Base-by-base conservation (phyloP, 2,113 vertebrate genomes). In the Cinclus cinclus region DNA sequence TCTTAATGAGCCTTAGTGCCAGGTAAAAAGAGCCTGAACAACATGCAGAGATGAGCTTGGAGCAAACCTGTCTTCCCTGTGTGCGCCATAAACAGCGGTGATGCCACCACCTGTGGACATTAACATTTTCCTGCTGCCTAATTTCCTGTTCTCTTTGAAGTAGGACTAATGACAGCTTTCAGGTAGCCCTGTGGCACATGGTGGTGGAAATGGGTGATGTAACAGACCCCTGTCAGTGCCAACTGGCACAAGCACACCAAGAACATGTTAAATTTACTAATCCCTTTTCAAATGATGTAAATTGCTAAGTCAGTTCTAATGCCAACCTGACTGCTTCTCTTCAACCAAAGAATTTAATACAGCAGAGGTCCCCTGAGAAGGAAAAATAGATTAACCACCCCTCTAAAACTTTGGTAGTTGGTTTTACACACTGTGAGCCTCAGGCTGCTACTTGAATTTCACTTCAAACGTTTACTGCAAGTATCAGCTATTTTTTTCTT, bases 361-460 rank as follows among this genome's bases (percentile, higher is more conserved):
- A 96, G 47, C 83, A 94, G 44, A 93, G 67, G 50, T 96, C 95
- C 92, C 92, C 68, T 15, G 82, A 96, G 94, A 93, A 87, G 80
- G 53, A 62, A 90, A 96, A 96, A 92, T 59, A 92, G 59, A 88
- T 92, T 96, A 91, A 75, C 11, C 76, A 70, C 12, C 63, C 46
- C 52, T 49, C 68, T 35, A 93, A 95, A 95, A 88, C 87, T 95
- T 95, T 89, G 93, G 84, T 87, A 90, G 84, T 67, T 92, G 82
- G 24, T 90, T 97, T 97, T 97, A 83, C 89, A 95, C 91, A 97
- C 91, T 92, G 89, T 81, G 84, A 96, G 96, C 96, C 96, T 97
- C 92, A 50, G 96, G 94, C 91, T 91, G 90, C 85, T 93, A 35
- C 89, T 79, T 97, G 88, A 91, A 96, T 97, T 97, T 96, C 95